These are phyloP conservation scores for Mus spicilegus DNA, from an alignment of 2,113 vertebrate species.

Conservation along the genomic window DNA sequence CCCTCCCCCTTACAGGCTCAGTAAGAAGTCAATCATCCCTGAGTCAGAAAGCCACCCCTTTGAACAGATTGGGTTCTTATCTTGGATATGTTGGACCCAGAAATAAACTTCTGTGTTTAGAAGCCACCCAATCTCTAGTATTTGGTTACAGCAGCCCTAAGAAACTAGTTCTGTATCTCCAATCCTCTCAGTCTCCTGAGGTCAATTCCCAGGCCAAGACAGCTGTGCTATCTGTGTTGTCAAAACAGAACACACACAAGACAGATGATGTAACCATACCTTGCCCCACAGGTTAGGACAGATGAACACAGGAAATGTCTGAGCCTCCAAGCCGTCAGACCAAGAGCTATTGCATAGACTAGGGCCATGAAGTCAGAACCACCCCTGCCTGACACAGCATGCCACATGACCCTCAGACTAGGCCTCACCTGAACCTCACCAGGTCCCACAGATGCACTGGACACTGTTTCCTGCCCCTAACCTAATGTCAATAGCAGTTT, in stretches of 20 bases:
- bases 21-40: too few relatives aligned
- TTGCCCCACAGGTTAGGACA: neutral
- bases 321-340: neutral
- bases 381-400: neutral
- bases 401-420: accelerated
- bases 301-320: neutral
- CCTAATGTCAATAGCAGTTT: neutral
- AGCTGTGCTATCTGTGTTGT: neutral
- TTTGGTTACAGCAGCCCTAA: neutral
- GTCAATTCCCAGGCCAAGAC: neutral
- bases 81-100: neutral
- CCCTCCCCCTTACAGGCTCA: neutral
- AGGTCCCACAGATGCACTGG: neutral
- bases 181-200: neutral
- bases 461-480: neutral
- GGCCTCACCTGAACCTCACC: neutral
- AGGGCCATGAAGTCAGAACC: too few relatives aligned
- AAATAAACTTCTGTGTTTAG: neutral
- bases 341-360: neutral
- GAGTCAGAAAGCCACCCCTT: neutral
- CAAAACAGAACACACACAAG: neutral
- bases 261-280: neutral
- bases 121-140: neutral
- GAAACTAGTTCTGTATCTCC: neutral
- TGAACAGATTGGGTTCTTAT: neutral